Evolutionary conservation across 2,113 vertebrate genomes (phyloP), one percentile per base, ranked within the genome.

Genomic region (Thermophis baileyi): DNA sequence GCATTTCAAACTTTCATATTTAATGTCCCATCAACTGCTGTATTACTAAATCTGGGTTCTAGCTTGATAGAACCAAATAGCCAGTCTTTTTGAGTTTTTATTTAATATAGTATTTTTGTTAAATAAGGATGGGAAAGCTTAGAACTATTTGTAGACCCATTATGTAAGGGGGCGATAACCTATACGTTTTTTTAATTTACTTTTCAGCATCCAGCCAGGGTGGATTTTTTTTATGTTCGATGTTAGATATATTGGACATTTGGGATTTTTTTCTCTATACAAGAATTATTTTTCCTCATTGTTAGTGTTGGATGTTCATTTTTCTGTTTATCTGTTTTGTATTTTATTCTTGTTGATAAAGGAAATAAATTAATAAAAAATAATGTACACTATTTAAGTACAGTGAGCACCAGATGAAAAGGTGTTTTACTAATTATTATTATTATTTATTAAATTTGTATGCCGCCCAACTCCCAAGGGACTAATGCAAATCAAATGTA

Each of bases 301-400:
- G 60, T 63, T 63, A 30, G 3, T n/a, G 4, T 69, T 69, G 27
- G 4, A 69, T 69, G 30, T 69, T 69, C 30, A n/a, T 69, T 12
- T 63, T 63, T 22, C 0, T 55, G 54, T 24, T 57, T 57, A 25
- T 60, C 25, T 69, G 30, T 14, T 69, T 63, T 69, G 27, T 16
- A 69, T 69, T 69, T 69, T 69, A 69, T 35, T n/a, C 30, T 35
- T 69, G 30, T 69, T 69, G 63, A n/a, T 69, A n/a, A 69, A 63
- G n/a, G 25, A 63, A 35, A 69, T 69, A 27, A 11, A 86, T 86
- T 86, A 86, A 44, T 27, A 87, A 87, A 49, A 25, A 47, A 12
- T 85, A 88, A 54, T n/a, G n/a, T n/a, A n/a, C 87, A 89, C 7
- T 89, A 55, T 54, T 11, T n/a, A 89, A 88, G n/a, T 40, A 88